Conservation (phyloP, 2,113 vertebrate genomes). For the Lasiurus borealis region DNA sequence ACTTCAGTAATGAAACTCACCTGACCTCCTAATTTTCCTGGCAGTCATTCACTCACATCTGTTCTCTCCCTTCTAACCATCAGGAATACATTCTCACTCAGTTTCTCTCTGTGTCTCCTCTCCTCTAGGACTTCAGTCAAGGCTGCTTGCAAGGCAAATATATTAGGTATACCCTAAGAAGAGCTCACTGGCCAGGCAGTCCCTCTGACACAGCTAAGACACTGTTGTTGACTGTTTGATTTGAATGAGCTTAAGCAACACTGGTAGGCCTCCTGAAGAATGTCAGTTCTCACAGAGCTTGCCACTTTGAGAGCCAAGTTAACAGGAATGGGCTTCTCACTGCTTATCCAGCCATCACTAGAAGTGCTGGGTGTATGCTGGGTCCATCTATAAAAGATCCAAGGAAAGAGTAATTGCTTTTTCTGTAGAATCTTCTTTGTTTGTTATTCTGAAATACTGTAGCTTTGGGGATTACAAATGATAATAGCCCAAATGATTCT, state of each 20-base stretch:
- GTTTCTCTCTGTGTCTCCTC: neutral
- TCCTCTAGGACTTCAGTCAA: neutral
- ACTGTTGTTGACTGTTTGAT: neutral
- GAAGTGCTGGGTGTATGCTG: neutral
- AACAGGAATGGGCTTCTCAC: neutral
- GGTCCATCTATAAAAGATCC: neutral
- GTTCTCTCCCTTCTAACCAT: neutral
- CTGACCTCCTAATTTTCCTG: neutral
- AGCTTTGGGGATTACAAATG: neutral
- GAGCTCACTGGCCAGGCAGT: neutral
- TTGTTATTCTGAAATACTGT: constrained; percentile 4
- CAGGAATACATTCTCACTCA: neutral
- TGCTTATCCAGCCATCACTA: neutral
- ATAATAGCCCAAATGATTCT: constrained; percentile 6
- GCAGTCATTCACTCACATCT: neutral
- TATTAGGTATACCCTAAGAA: neutral
- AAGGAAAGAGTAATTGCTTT: constrained; percentile 6
- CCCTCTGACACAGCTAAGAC: neutral
- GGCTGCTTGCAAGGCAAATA: neutral
- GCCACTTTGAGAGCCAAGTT: neutral
- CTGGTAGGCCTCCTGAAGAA: neutral
- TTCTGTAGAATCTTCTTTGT: constrained; percentile 1
- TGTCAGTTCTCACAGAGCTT: neutral
- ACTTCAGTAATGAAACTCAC: neutral
- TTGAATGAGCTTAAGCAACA: neutral